These are phyloP conservation scores for Acropternis orthonyx DNA, from an alignment of 2,797 vertebrate genomes.

Conservation along the genomic window DNA sequence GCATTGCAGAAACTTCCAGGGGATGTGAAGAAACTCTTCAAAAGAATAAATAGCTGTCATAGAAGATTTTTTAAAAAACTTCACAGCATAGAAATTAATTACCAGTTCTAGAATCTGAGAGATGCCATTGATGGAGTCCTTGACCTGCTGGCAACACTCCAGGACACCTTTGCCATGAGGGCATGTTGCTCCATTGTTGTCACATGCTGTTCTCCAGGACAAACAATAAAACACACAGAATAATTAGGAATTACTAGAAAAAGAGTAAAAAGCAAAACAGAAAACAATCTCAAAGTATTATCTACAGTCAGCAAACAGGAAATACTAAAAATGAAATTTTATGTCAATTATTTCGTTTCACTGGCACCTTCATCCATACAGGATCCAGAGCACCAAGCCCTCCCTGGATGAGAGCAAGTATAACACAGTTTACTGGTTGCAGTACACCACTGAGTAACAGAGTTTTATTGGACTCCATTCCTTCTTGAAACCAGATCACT, in stretches of 20 bases:
- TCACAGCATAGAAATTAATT: too few relatives aligned
- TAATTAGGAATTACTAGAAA: neutral
- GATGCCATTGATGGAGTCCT: too few relatives aligned
- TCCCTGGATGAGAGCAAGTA: too few relatives aligned
- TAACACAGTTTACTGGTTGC: neutral
- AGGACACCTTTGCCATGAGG: too few relatives aligned
- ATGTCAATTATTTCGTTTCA: neutral
- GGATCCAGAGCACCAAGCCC: neutral
- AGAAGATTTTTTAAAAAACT: neutral
- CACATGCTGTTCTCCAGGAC: too few relatives aligned
- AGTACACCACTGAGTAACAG: neutral
- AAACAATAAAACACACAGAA: neutral
- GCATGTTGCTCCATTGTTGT: too few relatives aligned
- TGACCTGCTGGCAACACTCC: too few relatives aligned
- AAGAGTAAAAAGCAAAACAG: neutral
- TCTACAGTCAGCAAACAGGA: neutral
- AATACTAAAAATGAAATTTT: neutral
- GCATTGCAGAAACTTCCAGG: neutral
- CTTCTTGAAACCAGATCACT: neutral
- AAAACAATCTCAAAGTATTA: neutral
- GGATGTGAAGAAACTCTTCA: neutral
- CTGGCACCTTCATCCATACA: neutral
- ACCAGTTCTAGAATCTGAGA: too few relatives aligned
- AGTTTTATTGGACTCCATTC: neutral
- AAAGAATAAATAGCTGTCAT: neutral